Percentiles rank a stretch among this genome's conserved stretches.
phyloP scores from a whole-genome alignment of 2,888 invertebrate species.

The Scaptomyza cyrtandrae region DNA sequence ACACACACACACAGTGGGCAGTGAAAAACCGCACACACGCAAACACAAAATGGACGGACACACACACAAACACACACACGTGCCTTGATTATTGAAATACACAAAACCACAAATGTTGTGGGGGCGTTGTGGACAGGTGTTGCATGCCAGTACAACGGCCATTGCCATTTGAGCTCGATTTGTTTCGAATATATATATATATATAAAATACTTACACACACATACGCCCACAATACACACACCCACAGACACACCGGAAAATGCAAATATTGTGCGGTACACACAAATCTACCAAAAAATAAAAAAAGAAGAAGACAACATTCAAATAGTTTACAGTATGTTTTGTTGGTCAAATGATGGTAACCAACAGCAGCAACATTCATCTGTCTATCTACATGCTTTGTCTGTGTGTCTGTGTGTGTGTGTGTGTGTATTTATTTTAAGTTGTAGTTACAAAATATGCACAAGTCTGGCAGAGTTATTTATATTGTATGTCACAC shows the following conservation, averaged over 20 bases:
- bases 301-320: constrained; percentile 21
- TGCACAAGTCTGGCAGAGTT: constrained; percentile 71
- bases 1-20: constrained; percentile 14
- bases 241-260: neutral
- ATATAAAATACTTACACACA: constrained; percentile 48
- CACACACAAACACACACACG: constrained; percentile 25
- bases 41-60: constrained; percentile 14
- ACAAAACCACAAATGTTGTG: constrained; percentile 52
- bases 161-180: constrained; percentile 70
- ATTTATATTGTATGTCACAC: constrained; percentile 66
- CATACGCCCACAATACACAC: neutral
- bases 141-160: constrained; percentile 36
- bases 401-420: constrained; percentile 6
- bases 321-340: constrained; percentile 67
- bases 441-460: constrained; percentile 67
- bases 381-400: constrained; percentile 36
- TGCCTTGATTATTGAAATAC: constrained; percentile 61
- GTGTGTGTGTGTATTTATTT: constrained; percentile 32
- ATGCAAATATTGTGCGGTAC: constrained; percentile 17
- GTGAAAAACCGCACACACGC: constrained; percentile 36
- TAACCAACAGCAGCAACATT: constrained; percentile 44
- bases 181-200: constrained; percentile 55
- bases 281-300: constrained; percentile 28
- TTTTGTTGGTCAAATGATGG: constrained; percentile 75
- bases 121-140: constrained; percentile 13